Base-by-base conservation (phyloP, 2,113 vertebrate genomes). In the Chelonoidis abingdonii region DNA sequence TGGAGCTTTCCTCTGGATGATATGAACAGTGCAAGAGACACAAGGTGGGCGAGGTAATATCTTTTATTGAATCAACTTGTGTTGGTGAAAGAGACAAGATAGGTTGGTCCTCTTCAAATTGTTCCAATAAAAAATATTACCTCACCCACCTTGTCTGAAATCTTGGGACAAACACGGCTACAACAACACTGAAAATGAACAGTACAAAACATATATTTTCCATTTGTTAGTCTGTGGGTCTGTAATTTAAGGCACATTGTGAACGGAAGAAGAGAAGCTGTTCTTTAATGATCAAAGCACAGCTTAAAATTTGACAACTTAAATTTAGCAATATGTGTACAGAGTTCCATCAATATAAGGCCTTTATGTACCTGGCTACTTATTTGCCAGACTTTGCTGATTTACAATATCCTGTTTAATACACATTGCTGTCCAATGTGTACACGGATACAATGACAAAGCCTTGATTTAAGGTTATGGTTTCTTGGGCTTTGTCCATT, bases 381-480 rank as follows among this genome's bases (percentile, higher is more conserved):
- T 75, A 91, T 83, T 93, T 54, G 52, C 29, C 75, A 80, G 59
- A 78, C 79, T 95, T 79, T 93, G 86, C 29, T n/a, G 59, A 53
- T 88, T 96, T 83, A 54, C 88, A 89, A 91, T 86, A 95, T 38
- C 29, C 31, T 95, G 83, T 88, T 81, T 94, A 84, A 87, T 84
- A 95, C 76, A 87, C 84, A 13, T 85, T 82, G 89, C 93, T 89
- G 72, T 75, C 88, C 54, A 86, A n/a, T 29, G 38, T 90, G 83
- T 86, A 92, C 93, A 41, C 83, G 95, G 92, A 97, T 95, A 62
- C 9, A 78, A 47, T 96, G 79, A 96, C 95, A 98, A 96, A 97
- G 31, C 53, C 41, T 88, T 94, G 69, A 86, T 97, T 95, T 91
- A 89, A 96, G 91, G 80, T 92, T 86, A 88, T 83, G 78, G 27